A percentile compares a stretch with the other conserved stretches of the same genome.
phyloP scores from a whole-genome alignment of 1,140 invertebrate genomes.

The Pararge aegeria region DNA sequence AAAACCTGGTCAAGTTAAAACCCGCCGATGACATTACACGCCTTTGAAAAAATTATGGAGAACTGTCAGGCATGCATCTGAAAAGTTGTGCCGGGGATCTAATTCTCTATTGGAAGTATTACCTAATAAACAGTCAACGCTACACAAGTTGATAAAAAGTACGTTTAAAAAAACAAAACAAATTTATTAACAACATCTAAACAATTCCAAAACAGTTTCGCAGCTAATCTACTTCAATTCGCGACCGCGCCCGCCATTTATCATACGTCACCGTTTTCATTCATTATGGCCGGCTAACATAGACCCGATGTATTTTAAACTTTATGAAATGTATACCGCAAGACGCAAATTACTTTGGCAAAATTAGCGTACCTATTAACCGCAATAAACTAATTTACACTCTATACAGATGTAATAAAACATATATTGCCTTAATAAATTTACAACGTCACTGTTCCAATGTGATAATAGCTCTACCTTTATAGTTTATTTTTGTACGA shows the following conservation, averaged over 20 bases:
- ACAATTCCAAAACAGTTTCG: slow-evolving; percentile 27
- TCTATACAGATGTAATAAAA: slow-evolving; percentile 44
- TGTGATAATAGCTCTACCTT: slow-evolving; percentile 40
- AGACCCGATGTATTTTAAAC: slow-evolving; percentile 6
- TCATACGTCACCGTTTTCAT: slow-evolving; percentile 52
- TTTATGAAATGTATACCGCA: slow-evolving; percentile 4
- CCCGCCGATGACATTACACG: too few relatives aligned
- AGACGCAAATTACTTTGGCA: slow-evolving; percentile 2
- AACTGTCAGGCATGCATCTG: too few relatives aligned
- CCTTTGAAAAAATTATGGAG: too few relatives aligned
- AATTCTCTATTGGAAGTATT: too few relatives aligned
- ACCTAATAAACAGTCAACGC: too few relatives aligned
- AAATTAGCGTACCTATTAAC: slow-evolving; percentile 6
- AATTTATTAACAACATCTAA: slow-evolving; percentile 8
- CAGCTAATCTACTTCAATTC: slow-evolving; percentile 60
- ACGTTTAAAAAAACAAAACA: neutral
- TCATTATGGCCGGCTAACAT: slow-evolving; percentile 44
- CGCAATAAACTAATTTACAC: slow-evolving; percentile 44
- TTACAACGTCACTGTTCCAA: slow-evolving; percentile 24
- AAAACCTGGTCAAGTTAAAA: too few relatives aligned
- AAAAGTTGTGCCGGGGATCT: too few relatives aligned
- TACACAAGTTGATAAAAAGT: too few relatives aligned
- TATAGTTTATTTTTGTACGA: slow-evolving; percentile 38
- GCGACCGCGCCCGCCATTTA: slow-evolving; percentile 57
- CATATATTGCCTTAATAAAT: slow-evolving; percentile 41